phyloP scores from a whole-genome alignment of 2,888 invertebrate species.

The Platerodrilus igneus region DNA sequence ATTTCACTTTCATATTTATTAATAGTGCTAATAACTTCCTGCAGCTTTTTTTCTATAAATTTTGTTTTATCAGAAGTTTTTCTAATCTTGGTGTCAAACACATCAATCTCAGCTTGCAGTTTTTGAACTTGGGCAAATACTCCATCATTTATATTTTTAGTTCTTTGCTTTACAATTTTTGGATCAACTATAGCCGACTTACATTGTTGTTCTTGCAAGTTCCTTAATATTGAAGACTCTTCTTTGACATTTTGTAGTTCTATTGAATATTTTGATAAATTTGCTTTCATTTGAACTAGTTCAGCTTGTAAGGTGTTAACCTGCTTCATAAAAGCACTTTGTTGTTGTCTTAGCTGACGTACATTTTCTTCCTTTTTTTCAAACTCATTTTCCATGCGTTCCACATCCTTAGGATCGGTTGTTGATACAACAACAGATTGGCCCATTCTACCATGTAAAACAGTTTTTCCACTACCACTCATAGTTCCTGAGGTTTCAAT shows the following conservation, averaged over 20 bases:
- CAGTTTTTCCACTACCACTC: conserved; percentile 85
- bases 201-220: conserved; percentile 67
- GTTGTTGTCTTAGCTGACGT: conserved; percentile 52
- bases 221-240: too few relatives aligned
- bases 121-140: conserved; percentile 56
- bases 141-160: conserved; percentile 49
- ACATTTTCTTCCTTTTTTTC: conserved; percentile 43
- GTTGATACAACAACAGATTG: conserved; percentile 51
- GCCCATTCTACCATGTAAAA: conserved; percentile 78
- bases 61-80: conserved; percentile 67
- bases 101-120: conserved; percentile 60
- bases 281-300: conserved; percentile 48
- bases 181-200: conserved; percentile 65
- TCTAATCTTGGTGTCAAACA: conserved; percentile 63
- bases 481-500: conserved; percentile 88
- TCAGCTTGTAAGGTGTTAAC: conserved; percentile 50
- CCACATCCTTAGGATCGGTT: conserved; percentile 52
- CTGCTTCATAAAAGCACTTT: conserved; percentile 55
- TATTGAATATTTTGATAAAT: conserved; percentile 46
- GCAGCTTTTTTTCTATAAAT: conserved; percentile 66
- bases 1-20: conserved; percentile 68
- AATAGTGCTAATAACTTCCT: conserved; percentile 63
- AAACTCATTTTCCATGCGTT: conserved; percentile 52
- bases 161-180: conserved; percentile 57
- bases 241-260: conserved; percentile 52